phyloP scores from a whole-genome alignment of 2,888 invertebrate species.

The Eupelmus urozonus region DNA sequence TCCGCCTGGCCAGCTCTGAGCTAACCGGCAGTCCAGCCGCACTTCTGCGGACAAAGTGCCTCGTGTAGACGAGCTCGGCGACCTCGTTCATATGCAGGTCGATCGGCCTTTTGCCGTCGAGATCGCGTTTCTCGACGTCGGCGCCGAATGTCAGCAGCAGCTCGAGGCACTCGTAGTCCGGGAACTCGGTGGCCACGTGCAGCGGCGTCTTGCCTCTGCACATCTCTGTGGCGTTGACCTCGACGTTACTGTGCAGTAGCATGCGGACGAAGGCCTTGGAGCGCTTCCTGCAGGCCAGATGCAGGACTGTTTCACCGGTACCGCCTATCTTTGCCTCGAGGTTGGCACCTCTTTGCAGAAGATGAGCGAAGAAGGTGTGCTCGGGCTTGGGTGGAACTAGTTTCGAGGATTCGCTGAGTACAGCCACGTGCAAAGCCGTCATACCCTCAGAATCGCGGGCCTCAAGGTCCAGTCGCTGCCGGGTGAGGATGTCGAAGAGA shows the following conservation, averaged over 20 bases:
- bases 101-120: background rate
- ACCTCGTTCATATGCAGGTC: background rate
- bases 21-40: background rate
- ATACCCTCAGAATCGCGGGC: slow-evolving; percentile 73
- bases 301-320: slow-evolving; percentile 75
- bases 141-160: slow-evolving; percentile 41
- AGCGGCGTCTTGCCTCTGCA: background rate
- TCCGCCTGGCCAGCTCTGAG: background rate
- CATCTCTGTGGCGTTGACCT: background rate
- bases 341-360: slow-evolving; percentile 76
- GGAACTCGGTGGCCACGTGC: slow-evolving; percentile 17
- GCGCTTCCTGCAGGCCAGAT: slow-evolving; percentile 74
- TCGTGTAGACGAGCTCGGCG: background rate
- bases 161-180: slow-evolving; percentile 23
- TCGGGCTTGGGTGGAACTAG: slow-evolving; percentile 70
- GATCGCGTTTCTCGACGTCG: background rate
- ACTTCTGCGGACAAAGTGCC: background rate
- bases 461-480: slow-evolving; percentile 70
- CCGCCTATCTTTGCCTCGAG: slow-evolving; percentile 72
- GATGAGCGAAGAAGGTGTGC: slow-evolving; percentile 7
- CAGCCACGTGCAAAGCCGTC: slow-evolving; percentile 77
- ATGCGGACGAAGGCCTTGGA: slow-evolving; percentile 72
- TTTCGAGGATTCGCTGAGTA: slow-evolving; percentile 74
- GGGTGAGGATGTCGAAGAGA: slow-evolving; percentile 68
- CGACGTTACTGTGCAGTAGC: slow-evolving; percentile 61